A percentile compares a stretch with the other conserved stretches of the same genome.
Evolutionary conservation across 2,797 vertebrate species (phyloP).

Genomic region (Aeoliscus strigatus): DNA sequence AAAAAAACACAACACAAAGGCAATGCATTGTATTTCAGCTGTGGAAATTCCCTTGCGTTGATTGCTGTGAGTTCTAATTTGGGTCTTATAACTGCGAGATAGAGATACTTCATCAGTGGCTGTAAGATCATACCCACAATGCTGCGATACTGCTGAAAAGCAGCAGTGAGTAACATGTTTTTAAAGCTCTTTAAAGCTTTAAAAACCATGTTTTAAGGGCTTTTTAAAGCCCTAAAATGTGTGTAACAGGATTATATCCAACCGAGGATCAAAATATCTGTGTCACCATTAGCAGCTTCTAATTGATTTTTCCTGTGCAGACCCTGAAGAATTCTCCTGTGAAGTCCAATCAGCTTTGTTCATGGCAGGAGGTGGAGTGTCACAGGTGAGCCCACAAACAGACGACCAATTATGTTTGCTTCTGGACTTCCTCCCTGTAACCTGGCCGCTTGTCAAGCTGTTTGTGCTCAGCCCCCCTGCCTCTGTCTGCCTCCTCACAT

Average conservation of each 20-base stretch:
- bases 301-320: conserved; percentile 34
- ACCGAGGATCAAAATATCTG: conserved; percentile 5
- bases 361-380: conserved; percentile 9
- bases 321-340: conserved; percentile 1
- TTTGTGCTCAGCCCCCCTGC: conserved; percentile 19
- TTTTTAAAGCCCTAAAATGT: conserved; percentile 19
- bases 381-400: conserved; percentile 42
- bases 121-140: no score
- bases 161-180: no score
- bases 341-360: conserved; percentile 13
- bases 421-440: conserved; percentile 26
- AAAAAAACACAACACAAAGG: no score
- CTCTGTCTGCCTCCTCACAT: conserved; percentile 58
- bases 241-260: conserved; percentile 47
- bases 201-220: no score
- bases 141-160: no score
- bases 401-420: conserved; percentile 37
- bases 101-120: no score
- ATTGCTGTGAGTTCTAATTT: no score
- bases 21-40: no score
- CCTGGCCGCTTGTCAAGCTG: conserved; percentile 37
- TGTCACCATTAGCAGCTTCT: conserved; percentile 30
- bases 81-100: no score
- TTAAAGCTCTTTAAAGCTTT: no score
- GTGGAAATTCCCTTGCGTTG: no score